These are phyloP conservation scores for Megastigmus dorsalis DNA, from an alignment of 2,888 invertebrate genomes.

Conservation along the genomic window DNA sequence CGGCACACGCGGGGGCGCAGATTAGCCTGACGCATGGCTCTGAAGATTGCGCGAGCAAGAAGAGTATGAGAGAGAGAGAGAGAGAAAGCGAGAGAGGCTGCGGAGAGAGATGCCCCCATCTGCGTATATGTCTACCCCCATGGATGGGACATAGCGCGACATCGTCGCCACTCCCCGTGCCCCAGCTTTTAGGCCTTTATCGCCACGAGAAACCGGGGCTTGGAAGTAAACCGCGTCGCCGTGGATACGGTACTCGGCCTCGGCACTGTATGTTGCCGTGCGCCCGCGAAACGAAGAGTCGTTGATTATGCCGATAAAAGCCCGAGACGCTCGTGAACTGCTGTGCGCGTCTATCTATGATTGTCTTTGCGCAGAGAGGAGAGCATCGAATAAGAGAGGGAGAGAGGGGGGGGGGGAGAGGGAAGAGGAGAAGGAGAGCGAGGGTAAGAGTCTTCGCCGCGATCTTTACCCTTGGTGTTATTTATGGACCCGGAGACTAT, in stretches of 20 bases:
- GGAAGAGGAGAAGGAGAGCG: neutral
- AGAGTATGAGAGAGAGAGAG: neutral
- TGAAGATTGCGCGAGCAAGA: slow-evolving; percentile 60
- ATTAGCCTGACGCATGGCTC: slow-evolving; percentile 67
- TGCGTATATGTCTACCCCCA: slow-evolving; percentile 59
- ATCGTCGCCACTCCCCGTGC: neutral
- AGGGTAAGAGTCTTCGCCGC: neutral
- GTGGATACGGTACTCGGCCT: too few species aligned
- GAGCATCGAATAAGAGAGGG: neutral
- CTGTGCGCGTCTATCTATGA: too few species aligned
- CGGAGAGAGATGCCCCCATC: slow-evolving; percentile 53
- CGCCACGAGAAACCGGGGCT: neutral
- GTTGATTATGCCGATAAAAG: neutral
- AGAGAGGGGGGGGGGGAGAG: neutral
- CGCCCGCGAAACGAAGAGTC: slow-evolving; percentile 27
- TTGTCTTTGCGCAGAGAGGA: too few species aligned
- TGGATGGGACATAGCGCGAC: slow-evolving; percentile 11
- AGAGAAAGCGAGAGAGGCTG: slow-evolving; percentile 56
- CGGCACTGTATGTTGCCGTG: too few species aligned
- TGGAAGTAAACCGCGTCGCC: too few species aligned
- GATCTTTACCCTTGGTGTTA: slow-evolving; percentile 16
- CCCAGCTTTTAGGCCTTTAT: slow-evolving; percentile 3
- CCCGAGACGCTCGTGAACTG: too few species aligned
- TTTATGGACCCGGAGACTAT: slow-evolving; percentile 36
- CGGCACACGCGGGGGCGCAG: slow-evolving; percentile 54